Percentiles rank a stretch among this genome's conserved stretches.
Conservation (phyloP, 2,888 invertebrate species). For the Cryptus armator region DNA sequence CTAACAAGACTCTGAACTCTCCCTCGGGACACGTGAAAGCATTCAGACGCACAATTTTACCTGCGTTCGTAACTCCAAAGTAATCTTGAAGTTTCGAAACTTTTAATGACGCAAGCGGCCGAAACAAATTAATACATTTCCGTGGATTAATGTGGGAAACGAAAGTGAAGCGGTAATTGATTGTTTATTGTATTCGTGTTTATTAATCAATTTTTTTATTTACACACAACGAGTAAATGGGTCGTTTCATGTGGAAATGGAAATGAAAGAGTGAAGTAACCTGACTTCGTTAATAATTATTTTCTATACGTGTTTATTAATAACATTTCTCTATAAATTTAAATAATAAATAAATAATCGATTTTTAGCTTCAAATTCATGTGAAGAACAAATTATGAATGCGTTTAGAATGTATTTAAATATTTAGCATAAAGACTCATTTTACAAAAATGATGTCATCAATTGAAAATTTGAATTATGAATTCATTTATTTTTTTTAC, state of each 20-base stretch:
- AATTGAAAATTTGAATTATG: neutral
- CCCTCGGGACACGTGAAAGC: neutral
- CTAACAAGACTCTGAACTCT: neutral
- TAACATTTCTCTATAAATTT: too few relatives aligned
- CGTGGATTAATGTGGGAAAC: neutral
- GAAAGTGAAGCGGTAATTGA: neutral
- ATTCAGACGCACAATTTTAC: neutral
- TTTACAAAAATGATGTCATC: neutral
- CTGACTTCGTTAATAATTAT: too few relatives aligned
- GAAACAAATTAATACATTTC: neutral
- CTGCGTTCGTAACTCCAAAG: neutral
- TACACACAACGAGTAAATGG: too few relatives aligned
- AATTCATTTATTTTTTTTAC: too few relatives aligned
- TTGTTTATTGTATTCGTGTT: neutral
- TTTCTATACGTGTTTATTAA: too few relatives aligned
- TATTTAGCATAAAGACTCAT: neutral
- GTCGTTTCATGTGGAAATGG: too few relatives aligned
- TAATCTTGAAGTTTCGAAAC: constrained; percentile 10
- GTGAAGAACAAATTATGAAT: too few relatives aligned
- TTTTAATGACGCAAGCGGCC: neutral
- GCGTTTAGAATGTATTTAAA: too few relatives aligned
- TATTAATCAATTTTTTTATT: neutral
- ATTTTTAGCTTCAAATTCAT: too few relatives aligned
- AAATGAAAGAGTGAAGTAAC: too few relatives aligned
- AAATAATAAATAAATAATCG: too few relatives aligned